Evolutionary conservation across 2,797 vertebrate species (phyloP).

Genomic region (Linurgus olivaceus): DNA sequence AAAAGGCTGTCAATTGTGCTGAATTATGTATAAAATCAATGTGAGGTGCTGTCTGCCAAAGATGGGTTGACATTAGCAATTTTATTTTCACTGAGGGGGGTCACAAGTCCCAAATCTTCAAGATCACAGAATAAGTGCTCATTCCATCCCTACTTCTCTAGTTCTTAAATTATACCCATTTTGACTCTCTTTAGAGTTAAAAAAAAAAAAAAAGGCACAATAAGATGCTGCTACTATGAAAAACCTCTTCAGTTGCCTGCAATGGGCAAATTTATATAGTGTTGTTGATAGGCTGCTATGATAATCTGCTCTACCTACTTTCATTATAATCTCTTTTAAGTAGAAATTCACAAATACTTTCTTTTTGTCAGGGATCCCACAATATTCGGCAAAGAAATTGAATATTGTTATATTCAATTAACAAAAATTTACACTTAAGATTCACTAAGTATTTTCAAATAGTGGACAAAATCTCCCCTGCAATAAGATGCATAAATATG

Average conservation of each 20-base stretch:
- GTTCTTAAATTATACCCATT: not conserved
- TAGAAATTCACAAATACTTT: not conserved
- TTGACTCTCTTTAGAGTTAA: not conserved
- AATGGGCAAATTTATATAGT: not conserved
- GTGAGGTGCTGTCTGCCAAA: constrained; percentile 8
- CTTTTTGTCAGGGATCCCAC: not conserved
- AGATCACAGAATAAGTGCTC: not conserved
- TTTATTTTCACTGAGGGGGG: constrained; percentile 12
- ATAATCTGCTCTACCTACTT: not conserved
- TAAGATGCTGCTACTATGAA: not conserved
- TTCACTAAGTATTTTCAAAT: not conserved
- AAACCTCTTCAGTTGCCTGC: not conserved
- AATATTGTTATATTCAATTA: not conserved
- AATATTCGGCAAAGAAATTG: not conserved
- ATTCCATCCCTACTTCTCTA: not conserved
- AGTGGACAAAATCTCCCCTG: not conserved
- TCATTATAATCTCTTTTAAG: not conserved
- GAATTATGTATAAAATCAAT: constrained; percentile 68
- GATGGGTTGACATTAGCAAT: constrained; percentile 41
- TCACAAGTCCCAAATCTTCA: constrained; percentile 29
- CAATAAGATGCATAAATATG: not conserved
- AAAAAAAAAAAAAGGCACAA: not conserved
- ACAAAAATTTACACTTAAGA: not conserved
- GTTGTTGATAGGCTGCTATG: not conserved
- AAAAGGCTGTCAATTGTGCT: constrained; percentile 38